These are phyloP conservation scores for Heliconius cydno DNA, from an alignment of 2,888 invertebrate species.

Conservation along the genomic window DNA sequence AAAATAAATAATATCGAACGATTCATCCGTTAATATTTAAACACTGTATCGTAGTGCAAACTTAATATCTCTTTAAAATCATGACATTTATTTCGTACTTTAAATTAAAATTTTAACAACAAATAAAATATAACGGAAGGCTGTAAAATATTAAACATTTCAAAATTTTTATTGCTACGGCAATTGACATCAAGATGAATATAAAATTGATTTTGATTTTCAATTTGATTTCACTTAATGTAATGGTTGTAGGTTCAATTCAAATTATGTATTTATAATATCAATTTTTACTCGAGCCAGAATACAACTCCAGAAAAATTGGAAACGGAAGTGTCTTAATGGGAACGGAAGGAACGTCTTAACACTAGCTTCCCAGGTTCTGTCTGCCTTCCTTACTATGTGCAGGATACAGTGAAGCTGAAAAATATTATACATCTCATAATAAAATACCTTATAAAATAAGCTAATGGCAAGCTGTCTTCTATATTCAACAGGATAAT, in stretches of 20 bases:
- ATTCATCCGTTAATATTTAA: not conserved
- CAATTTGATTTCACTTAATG: not conserved
- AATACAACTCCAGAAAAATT: too few relatives aligned
- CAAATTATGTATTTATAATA: too few relatives aligned
- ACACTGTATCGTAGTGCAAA: not conserved
- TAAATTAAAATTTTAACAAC: not conserved
- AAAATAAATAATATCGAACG: not conserved
- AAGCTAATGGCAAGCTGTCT: slow-evolving; percentile 83
- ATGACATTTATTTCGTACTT: not conserved
- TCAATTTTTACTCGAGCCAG: too few relatives aligned
- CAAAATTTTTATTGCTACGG: not conserved
- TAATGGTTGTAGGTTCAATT: not conserved
- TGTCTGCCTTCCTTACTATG: too few relatives aligned
- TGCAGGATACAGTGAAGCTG: not conserved
- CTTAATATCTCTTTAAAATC: not conserved
- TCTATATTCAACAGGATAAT: slow-evolving; percentile 83
- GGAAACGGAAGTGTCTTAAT: too few relatives aligned
- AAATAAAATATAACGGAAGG: not conserved
- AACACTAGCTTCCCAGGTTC: too few relatives aligned
- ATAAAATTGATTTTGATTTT: slow-evolving; percentile 2
- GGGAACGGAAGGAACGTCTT: too few relatives aligned
- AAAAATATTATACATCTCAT: not conserved
- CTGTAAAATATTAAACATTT: not conserved
- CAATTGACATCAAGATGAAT: not conserved
- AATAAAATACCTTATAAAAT: slow-evolving; percentile 83